Evolutionary conservation across 2,797 vertebrate species (phyloP).

Genomic region (Arctocebus calabarensis): DNA sequence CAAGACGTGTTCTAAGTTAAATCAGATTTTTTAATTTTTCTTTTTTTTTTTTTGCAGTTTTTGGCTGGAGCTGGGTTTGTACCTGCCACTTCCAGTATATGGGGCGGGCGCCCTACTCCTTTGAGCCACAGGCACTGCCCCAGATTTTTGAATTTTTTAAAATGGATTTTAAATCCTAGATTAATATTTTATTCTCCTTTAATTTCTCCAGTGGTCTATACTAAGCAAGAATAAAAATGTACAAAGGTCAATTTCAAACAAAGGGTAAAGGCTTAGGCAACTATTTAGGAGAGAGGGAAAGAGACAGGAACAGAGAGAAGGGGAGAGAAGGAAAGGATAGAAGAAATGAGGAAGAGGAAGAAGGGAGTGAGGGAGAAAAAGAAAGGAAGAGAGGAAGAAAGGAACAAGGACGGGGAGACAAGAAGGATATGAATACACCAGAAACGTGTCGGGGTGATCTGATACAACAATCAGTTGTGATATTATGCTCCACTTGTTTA

Average conservation of each 20-base stretch:
- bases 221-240: not conserved
- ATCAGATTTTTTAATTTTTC: not conserved
- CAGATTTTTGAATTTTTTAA: not conserved
- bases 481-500: not conserved
- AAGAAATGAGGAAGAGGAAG: not conserved
- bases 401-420: not conserved
- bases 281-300: not conserved
- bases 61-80: too few relatives aligned
- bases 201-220: not conserved
- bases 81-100: too few relatives aligned
- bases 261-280: not conserved
- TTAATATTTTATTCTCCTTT: not conserved
- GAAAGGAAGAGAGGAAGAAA: not conserved
- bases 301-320: not conserved
- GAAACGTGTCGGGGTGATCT: not conserved
- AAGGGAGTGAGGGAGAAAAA: not conserved
- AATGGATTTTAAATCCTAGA: not conserved
- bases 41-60: not conserved
- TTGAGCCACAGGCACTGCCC: too few relatives aligned
- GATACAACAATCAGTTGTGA: not conserved
- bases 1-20: constrained; percentile 16
- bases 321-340: not conserved
- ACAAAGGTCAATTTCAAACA: not conserved
- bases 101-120: too few relatives aligned
- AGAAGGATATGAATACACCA: not conserved